Evolutionary conservation across 1,140 invertebrate genomes (phyloP).

Genomic region (Latrodectus geometricus): DNA sequence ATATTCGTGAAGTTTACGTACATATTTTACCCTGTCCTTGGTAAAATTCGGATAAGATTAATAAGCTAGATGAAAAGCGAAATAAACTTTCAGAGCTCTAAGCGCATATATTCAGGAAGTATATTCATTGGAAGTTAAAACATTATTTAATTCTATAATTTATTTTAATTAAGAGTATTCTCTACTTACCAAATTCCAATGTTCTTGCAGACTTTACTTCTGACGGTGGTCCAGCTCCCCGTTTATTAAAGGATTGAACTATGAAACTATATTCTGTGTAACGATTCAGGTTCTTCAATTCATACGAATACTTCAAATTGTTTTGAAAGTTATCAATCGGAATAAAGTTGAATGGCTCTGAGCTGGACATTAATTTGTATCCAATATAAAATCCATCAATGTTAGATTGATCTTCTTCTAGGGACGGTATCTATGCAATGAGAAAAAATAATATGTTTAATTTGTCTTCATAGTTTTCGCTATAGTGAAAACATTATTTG

Average conservation of each 20-base stretch:
- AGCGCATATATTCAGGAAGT: too few species aligned
- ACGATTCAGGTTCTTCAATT: conserved; percentile 45
- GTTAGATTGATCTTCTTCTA: conserved; percentile 82
- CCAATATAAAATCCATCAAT: conserved; percentile 93
- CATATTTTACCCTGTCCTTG: too few species aligned
- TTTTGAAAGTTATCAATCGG: conserved; percentile 62
- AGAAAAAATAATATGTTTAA: too few species aligned
- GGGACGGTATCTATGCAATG: conserved; percentile 74
- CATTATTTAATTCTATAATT: too few species aligned
- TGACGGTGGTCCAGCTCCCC: conserved; percentile 89
- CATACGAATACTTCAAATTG: conserved; percentile 17
- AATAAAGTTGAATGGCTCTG: conserved; percentile 67
- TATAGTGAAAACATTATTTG: too few species aligned
- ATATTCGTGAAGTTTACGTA: too few species aligned
- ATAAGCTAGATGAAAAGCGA: too few species aligned
- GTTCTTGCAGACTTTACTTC: conserved; percentile 88
- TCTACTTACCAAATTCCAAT: conserved; percentile 77
- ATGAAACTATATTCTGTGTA: conserved; percentile 91
- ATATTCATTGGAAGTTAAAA: too few species aligned
- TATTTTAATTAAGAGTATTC: not conserved
- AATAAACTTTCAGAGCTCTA: too few species aligned
- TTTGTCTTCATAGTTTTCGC: too few species aligned
- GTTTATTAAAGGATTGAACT: conserved; percentile 94
- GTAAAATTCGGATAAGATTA: too few species aligned
- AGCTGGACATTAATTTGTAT: conserved; percentile 74